Conservation (phyloP, 37 sponge, comb jelly and placozoan species). For the Trichoplax adhaerens region DNA sequence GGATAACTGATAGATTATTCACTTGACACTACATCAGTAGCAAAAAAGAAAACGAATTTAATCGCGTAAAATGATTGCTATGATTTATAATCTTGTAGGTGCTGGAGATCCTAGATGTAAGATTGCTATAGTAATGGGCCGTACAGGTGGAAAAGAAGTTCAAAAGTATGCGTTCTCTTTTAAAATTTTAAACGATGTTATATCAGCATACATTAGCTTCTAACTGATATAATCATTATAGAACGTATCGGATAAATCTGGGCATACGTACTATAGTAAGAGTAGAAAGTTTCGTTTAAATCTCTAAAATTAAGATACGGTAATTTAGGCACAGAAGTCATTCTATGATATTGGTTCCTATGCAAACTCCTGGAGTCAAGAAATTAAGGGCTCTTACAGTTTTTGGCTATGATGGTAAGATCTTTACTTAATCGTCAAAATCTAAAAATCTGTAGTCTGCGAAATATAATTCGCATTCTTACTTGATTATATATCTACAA, state of each 20-base stretch:
- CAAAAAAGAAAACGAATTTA: no score
- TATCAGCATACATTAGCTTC: no score
- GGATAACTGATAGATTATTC: no score
- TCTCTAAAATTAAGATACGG: no score
- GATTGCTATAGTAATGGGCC: conserved; percentile 67
- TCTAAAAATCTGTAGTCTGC: neutral
- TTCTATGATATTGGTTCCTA: conserved; percentile 73
- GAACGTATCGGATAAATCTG: no score
- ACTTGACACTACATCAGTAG: no score
- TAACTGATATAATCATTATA: no score
- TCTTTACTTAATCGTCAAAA: neutral
- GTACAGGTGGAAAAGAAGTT: conserved; percentile 16
- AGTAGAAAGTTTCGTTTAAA: no score
- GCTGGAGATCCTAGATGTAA: conserved; percentile 73
- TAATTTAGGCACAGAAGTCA: conserved; percentile 22
- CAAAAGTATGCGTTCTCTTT: no score
- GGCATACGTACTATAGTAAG: no score
- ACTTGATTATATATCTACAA: conserved; percentile 6
- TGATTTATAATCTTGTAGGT: conserved; percentile 16
- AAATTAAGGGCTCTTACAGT: conserved; percentile 56
- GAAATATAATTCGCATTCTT: neutral
- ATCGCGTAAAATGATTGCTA: no score
- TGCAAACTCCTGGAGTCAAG: conserved; percentile 63
- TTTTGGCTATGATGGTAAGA: conserved; percentile 43
- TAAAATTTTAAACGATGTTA: no score